A percentile compares a stretch with the other conserved stretches of the same genome.
Evolutionary conservation across 2,888 invertebrate species (phyloP).

Genomic region (Oligia fasciuncula): DNA sequence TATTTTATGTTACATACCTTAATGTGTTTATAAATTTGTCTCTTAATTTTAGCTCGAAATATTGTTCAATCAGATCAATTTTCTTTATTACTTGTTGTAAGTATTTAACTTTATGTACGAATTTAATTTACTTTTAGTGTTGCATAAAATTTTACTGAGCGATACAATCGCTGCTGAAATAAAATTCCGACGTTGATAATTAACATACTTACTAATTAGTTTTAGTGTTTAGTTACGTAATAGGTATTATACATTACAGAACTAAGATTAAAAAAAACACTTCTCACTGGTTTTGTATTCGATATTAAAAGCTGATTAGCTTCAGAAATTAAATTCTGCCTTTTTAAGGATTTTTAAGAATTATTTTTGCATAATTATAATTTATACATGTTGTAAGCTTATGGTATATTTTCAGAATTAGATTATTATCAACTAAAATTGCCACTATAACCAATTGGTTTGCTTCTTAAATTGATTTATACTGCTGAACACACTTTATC

Average conservation of each 20-base stretch:
- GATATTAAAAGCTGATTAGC: conserved; percentile 10
- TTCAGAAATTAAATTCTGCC: conserved; percentile 17
- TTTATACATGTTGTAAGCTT: conserved; percentile 1
- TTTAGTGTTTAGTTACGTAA: conserved; percentile 35
- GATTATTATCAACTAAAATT: background rate
- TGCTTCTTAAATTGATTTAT: conserved; percentile 16
- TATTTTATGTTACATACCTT: conserved; percentile 39
- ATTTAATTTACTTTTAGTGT: conserved; percentile 44
- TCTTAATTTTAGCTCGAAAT: conserved; percentile 12
- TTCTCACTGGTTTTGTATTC: conserved; percentile 21
- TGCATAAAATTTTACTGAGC: conserved; percentile 32
- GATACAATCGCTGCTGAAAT: conserved; percentile 52
- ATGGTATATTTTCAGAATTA: conserved; percentile 2
- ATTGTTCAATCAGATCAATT: conserved; percentile 15
- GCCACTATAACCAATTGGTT: background rate
- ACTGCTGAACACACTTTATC: conserved; percentile 5
- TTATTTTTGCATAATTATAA: background rate
- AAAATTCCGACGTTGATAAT: conserved; percentile 25
- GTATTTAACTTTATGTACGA: conserved; percentile 37
- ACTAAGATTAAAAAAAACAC: background rate
- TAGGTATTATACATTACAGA: background rate
- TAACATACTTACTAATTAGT: conserved; percentile 17
- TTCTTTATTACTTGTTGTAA: conserved; percentile 15
- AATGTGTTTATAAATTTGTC: conserved; percentile 25
- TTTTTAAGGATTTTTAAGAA: background rate